Evolutionary conservation across 1,140 invertebrate genomes (phyloP).

Genomic region (Psix sp.): DNA sequence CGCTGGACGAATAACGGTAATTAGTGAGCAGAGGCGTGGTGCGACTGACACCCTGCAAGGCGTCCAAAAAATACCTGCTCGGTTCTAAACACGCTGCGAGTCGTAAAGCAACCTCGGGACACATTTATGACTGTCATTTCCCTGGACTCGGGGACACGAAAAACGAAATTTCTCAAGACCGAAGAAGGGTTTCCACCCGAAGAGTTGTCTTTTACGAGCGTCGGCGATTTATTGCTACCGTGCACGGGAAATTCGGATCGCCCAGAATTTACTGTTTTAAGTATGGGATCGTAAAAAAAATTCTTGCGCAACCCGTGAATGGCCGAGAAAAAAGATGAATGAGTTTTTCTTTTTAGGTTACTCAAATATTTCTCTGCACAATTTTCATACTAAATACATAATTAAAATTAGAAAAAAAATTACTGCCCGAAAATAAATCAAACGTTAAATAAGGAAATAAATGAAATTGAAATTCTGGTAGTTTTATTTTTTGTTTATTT

Average conservation of each 20-base stretch:
- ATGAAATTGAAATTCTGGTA: no score
- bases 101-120: slow-evolving; percentile 31
- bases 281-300: slow-evolving; percentile 35
- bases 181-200: slow-evolving; percentile 41
- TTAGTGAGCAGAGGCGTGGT: slow-evolving; percentile 22
- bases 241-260: slow-evolving; percentile 44
- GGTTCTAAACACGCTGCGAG: slow-evolving; percentile 12
- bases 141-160: slow-evolving; percentile 32
- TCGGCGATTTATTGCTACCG: slow-evolving; percentile 48
- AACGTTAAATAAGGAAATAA: no score
- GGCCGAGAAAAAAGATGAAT: slow-evolving; percentile 26
- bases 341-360: slow-evolving; percentile 36
- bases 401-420: no score
- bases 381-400: not conserved
- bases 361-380: not conserved
- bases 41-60: slow-evolving; percentile 7
- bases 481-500: no score
- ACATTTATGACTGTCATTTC: slow-evolving; percentile 41
- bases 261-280: slow-evolving; percentile 51
- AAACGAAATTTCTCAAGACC: slow-evolving; percentile 40
- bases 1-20: slow-evolving; percentile 14
- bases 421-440: no score
- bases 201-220: slow-evolving; percentile 37
- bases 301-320: slow-evolving; percentile 32
- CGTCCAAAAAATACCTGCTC: slow-evolving; percentile 21